These are phyloP conservation scores for Stichodactyla helianthus DNA, from an alignment of 64 coral and sea anemone species.

Conservation along the genomic window DNA sequence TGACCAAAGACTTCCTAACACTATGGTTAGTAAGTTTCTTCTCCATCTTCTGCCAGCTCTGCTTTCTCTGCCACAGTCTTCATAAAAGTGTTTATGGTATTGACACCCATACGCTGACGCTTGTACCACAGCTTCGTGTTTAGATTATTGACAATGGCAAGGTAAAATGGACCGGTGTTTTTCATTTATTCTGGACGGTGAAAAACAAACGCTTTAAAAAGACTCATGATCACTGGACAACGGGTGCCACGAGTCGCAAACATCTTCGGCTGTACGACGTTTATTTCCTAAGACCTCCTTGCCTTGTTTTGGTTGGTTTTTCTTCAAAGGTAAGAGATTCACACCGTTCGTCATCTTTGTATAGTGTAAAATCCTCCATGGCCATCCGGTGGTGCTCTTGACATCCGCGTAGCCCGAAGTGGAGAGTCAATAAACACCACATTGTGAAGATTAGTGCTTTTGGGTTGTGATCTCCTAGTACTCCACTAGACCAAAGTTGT, in stretches of 20 bases:
- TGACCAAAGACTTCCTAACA: constrained; percentile 9
- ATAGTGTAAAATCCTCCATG: constrained; percentile 5
- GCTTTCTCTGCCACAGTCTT: background rate
- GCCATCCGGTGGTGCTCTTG: constrained; percentile 31
- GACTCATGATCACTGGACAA: constrained; percentile 19
- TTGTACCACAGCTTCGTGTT: background rate
- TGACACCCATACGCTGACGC: constrained; percentile 10
- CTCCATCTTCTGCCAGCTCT: background rate
- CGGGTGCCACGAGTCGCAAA: constrained; percentile 27
- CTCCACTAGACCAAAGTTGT: constrained; percentile 4
- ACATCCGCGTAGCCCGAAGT: constrained; percentile 38
- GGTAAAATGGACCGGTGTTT: background rate
- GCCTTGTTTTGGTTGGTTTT: constrained; percentile 41
- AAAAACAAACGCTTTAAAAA: constrained; percentile 26
- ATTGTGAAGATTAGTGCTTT: constrained; percentile 25
- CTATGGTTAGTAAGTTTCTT: constrained; percentile 25
- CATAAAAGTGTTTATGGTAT: constrained; percentile 28
- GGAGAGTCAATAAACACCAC: constrained; percentile 24
- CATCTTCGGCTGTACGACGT: constrained; percentile 41
- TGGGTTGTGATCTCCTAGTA: constrained; percentile 13
- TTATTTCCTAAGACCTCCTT: constrained; percentile 7
- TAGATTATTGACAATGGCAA: background rate
- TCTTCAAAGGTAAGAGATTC: constrained; percentile 13
- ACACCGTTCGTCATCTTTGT: background rate
- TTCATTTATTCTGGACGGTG: background rate